Evolutionary conservation across 2,888 invertebrate genomes (phyloP).

Genomic region (Cryptophagus acutangulus): DNA sequence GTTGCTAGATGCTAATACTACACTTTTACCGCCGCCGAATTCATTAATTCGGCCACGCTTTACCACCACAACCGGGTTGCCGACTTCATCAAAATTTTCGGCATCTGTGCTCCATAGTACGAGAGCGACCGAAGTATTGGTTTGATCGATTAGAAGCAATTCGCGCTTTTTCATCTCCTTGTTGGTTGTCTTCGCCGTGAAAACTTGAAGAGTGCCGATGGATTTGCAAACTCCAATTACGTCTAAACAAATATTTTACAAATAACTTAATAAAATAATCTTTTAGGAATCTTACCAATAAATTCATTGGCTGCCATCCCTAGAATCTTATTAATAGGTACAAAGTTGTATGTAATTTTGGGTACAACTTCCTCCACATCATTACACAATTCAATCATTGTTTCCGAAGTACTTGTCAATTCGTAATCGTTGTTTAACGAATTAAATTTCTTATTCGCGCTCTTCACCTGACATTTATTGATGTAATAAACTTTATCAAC

Average conservation of each 20-base stretch:
- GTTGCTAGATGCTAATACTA: conserved; percentile 56
- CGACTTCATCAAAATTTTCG: conserved; percentile 71
- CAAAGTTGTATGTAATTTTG: conserved; percentile 69
- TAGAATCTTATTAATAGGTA: conserved; percentile 69
- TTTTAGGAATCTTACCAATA: conserved; percentile 57
- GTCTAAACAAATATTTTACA: conserved; percentile 59
- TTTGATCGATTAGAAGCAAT: conserved; percentile 77
- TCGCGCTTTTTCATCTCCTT: conserved; percentile 88
- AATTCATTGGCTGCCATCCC: conserved; percentile 61
- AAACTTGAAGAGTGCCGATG: conserved; percentile 63
- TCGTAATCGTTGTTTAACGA: conserved; percentile 91
- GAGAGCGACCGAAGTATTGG: conserved; percentile 69
- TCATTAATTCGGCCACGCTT: conserved; percentile 83
- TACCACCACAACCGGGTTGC: conserved; percentile 76
- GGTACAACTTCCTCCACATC: no score
- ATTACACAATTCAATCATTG: conserved; percentile 39
- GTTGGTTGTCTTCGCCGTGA: conserved; percentile 70
- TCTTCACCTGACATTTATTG: conserved; percentile 77
- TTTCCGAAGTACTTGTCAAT: conserved; percentile 77
- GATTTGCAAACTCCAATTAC: conserved; percentile 82
- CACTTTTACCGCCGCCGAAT: conserved; percentile 76
- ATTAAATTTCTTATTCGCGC: conserved; percentile 87
- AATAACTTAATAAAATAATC: conserved; percentile 4
- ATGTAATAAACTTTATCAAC: conserved; percentile 83
- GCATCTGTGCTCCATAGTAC: conserved; percentile 92